Percentiles rank a stretch among this genome's conserved stretches.
Evolutionary conservation across 2,888 invertebrate genomes (phyloP).

Genomic region (Pachymerium ferrugineum): DNA sequence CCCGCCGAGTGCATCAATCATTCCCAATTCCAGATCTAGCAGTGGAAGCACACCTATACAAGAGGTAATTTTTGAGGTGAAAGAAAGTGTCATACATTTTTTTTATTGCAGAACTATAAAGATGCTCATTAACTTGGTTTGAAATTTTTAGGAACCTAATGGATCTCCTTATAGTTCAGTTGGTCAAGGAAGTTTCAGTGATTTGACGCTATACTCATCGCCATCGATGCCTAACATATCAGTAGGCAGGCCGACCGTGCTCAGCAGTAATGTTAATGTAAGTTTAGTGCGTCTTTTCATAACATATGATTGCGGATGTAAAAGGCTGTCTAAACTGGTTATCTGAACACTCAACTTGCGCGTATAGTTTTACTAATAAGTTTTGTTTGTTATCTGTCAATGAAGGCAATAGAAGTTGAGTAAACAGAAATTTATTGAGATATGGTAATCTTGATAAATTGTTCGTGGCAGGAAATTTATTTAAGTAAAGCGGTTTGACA

Average conservation of each 20-base stretch:
- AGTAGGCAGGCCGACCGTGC: slow-evolving; percentile 66
- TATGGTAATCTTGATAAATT: slow-evolving; percentile 33
- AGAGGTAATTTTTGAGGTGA: slow-evolving; percentile 51
- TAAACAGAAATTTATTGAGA: neutral
- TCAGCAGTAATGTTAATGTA: slow-evolving; percentile 38
- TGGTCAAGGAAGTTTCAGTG: slow-evolving; percentile 42
- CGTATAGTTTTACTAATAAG: slow-evolving; percentile 24
- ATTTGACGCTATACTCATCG: slow-evolving; percentile 77
- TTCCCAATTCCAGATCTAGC: slow-evolving; percentile 59
- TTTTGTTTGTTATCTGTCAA: slow-evolving; percentile 2
- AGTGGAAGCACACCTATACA: slow-evolving; percentile 64
- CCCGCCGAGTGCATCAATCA: slow-evolving; percentile 58
- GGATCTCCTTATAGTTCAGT: slow-evolving; percentile 55
- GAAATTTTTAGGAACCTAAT: slow-evolving; percentile 61
- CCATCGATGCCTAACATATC: slow-evolving; percentile 97
- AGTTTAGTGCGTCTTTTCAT: too few relatives aligned
- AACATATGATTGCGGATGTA: too few relatives aligned
- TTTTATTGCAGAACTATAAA: too few relatives aligned
- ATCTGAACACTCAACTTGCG: too few relatives aligned
- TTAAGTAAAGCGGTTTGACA: neutral
- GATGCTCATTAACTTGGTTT: slow-evolving; percentile 11
- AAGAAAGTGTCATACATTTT: neutral
- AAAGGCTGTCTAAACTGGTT: too few relatives aligned
- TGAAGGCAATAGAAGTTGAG: neutral
- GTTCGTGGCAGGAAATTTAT: slow-evolving; percentile 36